Evolutionary conservation across 2,113 vertebrate species (phyloP).

Genomic region (Alligator mississippiensis): DNA sequence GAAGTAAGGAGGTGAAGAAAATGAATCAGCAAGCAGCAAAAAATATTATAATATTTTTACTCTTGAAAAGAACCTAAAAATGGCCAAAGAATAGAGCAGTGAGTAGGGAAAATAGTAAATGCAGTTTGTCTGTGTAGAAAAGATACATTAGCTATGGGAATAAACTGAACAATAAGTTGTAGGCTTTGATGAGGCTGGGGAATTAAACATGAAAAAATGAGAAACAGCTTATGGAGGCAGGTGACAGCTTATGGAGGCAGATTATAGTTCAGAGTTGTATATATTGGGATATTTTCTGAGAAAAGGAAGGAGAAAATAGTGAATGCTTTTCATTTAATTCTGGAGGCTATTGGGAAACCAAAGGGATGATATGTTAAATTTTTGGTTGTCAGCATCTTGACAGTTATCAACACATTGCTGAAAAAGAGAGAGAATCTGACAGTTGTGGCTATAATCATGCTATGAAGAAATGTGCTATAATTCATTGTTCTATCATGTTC

Average conservation of each 20-base stretch:
- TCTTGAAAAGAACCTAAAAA: neutral
- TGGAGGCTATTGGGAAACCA: neutral
- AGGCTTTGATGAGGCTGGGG: neutral
- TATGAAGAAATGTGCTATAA: neutral
- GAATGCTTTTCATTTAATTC: neutral
- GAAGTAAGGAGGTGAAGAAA: neutral
- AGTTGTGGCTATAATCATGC: neutral
- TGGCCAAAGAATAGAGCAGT: neutral
- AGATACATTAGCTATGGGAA: neutral
- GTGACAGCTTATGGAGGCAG: neutral
- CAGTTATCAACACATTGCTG: neutral
- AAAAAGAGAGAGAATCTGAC: neutral
- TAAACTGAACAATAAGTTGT: neutral
- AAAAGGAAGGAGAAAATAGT: neutral
- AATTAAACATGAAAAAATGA: neutral
- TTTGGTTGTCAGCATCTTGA: neutral
- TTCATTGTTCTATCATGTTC: neutral
- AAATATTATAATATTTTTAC: neutral
- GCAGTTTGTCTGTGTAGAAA: neutral
- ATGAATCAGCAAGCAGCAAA: neutral
- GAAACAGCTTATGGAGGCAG: neutral
- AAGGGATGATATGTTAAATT: neutral
- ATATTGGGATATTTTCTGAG: neutral
- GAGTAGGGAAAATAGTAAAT: neutral
- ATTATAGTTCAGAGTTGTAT: neutral